phyloP scores from a whole-genome alignment of 2,797 vertebrate species.

The Sebastes diaconus region DNA sequence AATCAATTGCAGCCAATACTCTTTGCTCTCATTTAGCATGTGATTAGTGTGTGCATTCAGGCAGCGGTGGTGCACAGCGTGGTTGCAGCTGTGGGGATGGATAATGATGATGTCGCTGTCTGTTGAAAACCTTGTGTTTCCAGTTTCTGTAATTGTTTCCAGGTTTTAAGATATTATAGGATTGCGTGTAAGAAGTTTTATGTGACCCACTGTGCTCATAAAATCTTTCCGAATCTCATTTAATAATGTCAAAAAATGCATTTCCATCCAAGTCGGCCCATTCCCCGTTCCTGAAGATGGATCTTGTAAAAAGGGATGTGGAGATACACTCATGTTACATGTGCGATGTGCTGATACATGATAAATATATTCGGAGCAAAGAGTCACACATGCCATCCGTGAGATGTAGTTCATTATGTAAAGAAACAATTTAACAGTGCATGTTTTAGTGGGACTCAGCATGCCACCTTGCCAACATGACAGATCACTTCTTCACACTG shows the following conservation, averaged over 20 bases:
- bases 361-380: conserved; percentile 32
- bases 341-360: neutral
- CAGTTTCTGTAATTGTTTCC: conserved; percentile 2
- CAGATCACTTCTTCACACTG: conserved; percentile 66
- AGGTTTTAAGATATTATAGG: neutral
- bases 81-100: conserved; percentile 1
- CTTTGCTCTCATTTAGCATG: conserved; percentile 6
- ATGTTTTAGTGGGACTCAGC: conserved; percentile 40
- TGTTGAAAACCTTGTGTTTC: conserved; percentile 1
- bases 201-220: neutral
- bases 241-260: conserved; percentile 2
- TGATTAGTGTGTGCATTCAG: conserved; percentile 13
- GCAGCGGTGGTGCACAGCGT: neutral
- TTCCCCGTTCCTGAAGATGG: neutral
- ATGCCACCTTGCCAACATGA: conserved; percentile 60
- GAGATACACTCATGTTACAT: neutral
- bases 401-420: conserved; percentile 34
- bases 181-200: neutral
- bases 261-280: neutral
- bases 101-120: neutral
- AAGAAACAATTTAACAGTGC: conserved; percentile 27
- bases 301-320: neutral
- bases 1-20: neutral
- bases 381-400: neutral
- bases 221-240: neutral